A percentile compares a stretch with the other conserved stretches of the same genome.
These are phyloP conservation scores for Caenorhabditis afra DNA, from an alignment of 2,888 invertebrate species.

Conservation along the genomic window DNA sequence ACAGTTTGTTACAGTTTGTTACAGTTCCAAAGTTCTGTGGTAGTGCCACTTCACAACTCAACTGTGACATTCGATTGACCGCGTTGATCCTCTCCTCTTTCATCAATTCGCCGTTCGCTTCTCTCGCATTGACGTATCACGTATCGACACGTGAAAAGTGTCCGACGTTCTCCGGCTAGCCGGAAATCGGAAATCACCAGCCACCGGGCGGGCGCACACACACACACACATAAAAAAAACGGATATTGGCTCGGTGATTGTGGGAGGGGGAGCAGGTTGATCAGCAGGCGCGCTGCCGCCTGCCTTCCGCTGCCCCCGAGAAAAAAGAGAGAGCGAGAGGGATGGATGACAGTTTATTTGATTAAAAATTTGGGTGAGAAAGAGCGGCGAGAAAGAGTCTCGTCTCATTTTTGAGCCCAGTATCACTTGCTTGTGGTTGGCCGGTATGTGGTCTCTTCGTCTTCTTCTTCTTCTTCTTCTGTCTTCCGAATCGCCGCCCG, in stretches of 20 bases:
- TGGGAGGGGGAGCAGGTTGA: conserved; percentile 35
- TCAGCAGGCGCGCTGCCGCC: conserved; percentile 28
- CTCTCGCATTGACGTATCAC: too few species aligned
- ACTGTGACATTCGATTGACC: conserved; percentile 8
- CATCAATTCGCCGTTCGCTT: too few species aligned
- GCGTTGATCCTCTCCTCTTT: conserved; percentile 10
- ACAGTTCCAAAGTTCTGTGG: too few species aligned
- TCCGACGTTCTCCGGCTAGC: not conserved
- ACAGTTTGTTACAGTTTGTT: too few species aligned
- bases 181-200: not conserved
- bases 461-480: conserved; percentile 9
- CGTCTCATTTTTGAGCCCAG: not conserved
- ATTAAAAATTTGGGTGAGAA: conserved; percentile 50
- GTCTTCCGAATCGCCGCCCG: conserved; percentile 9
- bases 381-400: too few species aligned
- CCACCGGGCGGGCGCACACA: not conserved
- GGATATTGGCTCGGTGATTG: conserved; percentile 22
- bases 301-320: conserved; percentile 1
- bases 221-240: too few species aligned
- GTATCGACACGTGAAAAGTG: too few species aligned
- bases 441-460: conserved; percentile 33
- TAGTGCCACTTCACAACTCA: too few species aligned
- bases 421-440: too few species aligned
- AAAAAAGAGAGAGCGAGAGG: too few species aligned
- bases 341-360: conserved; percentile 52